Evolutionary conservation across 2,797 vertebrate species (phyloP).

Genomic region (Varecia variegata): DNA sequence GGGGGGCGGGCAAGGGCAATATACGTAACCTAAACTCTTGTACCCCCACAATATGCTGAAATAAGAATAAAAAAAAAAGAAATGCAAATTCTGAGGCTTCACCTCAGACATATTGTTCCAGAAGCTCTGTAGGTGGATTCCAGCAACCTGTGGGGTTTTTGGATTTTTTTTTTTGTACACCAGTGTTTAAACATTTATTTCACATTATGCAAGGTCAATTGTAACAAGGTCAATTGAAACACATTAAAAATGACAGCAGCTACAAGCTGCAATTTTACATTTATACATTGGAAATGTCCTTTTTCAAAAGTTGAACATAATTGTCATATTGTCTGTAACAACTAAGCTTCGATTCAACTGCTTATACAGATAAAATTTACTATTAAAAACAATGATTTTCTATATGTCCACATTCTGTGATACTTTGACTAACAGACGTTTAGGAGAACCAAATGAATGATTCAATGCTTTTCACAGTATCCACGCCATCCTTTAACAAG

Average conservation of each 20-base stretch:
- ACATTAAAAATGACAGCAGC: slow-evolving; percentile 83
- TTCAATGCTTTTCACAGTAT: slow-evolving; percentile 92
- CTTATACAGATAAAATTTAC: slow-evolving; percentile 75
- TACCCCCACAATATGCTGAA: too few species aligned
- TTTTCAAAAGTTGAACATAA: slow-evolving; percentile 84
- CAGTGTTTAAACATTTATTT: slow-evolving; percentile 86
- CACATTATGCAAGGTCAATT: slow-evolving; percentile 87
- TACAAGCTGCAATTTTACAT: slow-evolving; percentile 90
- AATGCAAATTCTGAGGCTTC: neutral
- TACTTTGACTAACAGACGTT: slow-evolving; percentile 86
- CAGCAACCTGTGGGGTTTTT: neutral
- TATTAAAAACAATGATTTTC: slow-evolving; percentile 81
- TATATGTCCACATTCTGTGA: slow-evolving; percentile 93
- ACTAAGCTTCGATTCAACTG: slow-evolving; percentile 78
- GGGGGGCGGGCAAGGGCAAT: too few species aligned
- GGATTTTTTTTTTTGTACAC: slow-evolving; percentile 69
- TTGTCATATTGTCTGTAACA: slow-evolving; percentile 79
- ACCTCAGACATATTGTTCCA: neutral
- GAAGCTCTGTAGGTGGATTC: neutral
- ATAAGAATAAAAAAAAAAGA: too few species aligned
- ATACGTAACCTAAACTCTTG: too few species aligned
- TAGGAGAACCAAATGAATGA: slow-evolving; percentile 91
- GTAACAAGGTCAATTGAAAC: slow-evolving; percentile 79
- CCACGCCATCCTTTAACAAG: slow-evolving; percentile 88
- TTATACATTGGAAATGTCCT: slow-evolving; percentile 89